Percentiles rank a stretch among this genome's conserved stretches.
These are phyloP conservation scores for Ursus arctos DNA, from an alignment of 2,113 vertebrate genomes.

Conservation along the genomic window DNA sequence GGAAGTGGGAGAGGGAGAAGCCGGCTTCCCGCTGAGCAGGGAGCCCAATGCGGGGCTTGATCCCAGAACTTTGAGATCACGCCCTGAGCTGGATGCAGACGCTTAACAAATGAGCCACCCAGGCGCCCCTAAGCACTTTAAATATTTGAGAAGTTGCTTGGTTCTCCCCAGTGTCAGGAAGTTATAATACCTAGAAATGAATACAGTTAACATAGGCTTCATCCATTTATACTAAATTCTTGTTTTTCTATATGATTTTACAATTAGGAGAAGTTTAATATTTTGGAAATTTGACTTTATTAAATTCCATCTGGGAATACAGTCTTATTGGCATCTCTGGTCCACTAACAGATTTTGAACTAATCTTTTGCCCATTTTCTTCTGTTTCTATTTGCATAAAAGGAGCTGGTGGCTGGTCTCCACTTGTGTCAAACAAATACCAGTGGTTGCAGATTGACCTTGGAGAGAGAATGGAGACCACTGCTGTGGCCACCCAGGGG, in stretches of 20 bases:
- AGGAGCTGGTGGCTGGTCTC: slow-evolving; percentile 98
- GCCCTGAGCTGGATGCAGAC: too few species aligned
- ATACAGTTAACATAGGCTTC: not conserved
- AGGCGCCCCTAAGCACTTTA: not conserved
- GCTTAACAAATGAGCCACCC: too few species aligned
- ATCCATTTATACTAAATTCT: not conserved
- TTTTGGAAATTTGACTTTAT: slow-evolving; percentile 16
- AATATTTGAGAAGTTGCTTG: not conserved
- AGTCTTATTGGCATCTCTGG: not conserved
- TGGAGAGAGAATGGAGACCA: slow-evolving; percentile 92
- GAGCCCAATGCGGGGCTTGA: too few species aligned
- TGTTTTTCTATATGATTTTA: not conserved
- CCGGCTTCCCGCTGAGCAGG: too few species aligned
- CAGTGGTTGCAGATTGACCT: slow-evolving; percentile 97
- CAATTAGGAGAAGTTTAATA: not conserved
- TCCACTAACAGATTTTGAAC: not conserved
- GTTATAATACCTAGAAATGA: not conserved
- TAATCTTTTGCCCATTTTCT: slow-evolving; percentile 34
- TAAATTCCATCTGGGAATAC: not conserved
- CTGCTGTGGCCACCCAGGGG: slow-evolving; percentile 94
- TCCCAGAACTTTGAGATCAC: too few species aligned
- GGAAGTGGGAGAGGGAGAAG: too few species aligned
- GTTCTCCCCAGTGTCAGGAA: not conserved
- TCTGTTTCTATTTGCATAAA: slow-evolving; percentile 65
- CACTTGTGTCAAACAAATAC: slow-evolving; percentile 93